Conservation (phyloP, 2,113 vertebrate species). For the Propithecus coquereli region DNA sequence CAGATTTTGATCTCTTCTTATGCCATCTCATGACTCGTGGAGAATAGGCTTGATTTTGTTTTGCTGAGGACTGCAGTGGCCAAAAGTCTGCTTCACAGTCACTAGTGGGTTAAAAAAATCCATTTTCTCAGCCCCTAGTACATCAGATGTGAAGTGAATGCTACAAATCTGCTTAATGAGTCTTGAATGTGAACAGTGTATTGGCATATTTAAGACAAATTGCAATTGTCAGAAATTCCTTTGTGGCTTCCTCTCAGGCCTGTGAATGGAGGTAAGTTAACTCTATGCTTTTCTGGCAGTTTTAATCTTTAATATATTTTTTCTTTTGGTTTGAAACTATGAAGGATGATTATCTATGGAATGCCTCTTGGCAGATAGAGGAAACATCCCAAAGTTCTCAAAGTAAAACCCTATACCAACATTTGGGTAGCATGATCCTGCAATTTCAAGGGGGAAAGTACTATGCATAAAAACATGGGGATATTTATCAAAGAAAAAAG, state of each 20-base stretch:
- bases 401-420: not conserved
- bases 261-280: not conserved
- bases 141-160: not conserved
- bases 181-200: conserved; percentile 35
- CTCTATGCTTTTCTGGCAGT: not conserved
- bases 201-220: conserved; percentile 57
- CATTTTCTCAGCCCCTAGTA: not conserved
- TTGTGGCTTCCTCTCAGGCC: not conserved
- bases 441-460: not conserved
- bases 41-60: not conserved
- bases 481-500: conserved; percentile 9
- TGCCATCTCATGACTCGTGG: not conserved
- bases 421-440: not conserved
- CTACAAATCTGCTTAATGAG: conserved; percentile 39
- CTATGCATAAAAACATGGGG: not conserved
- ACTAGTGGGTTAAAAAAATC: not conserved
- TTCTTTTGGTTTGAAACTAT: conserved; percentile 5
- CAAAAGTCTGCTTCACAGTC: not conserved
- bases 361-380: not conserved
- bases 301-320: not conserved
- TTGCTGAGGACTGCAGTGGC: not conserved
- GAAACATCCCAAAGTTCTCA: not conserved
- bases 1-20: not conserved
- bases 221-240: conserved; percentile 34
- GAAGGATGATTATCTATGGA: not conserved